These are phyloP conservation scores for Monoplex corrugatus DNA, from an alignment of 2,888 invertebrate species.

Conservation along the genomic window DNA sequence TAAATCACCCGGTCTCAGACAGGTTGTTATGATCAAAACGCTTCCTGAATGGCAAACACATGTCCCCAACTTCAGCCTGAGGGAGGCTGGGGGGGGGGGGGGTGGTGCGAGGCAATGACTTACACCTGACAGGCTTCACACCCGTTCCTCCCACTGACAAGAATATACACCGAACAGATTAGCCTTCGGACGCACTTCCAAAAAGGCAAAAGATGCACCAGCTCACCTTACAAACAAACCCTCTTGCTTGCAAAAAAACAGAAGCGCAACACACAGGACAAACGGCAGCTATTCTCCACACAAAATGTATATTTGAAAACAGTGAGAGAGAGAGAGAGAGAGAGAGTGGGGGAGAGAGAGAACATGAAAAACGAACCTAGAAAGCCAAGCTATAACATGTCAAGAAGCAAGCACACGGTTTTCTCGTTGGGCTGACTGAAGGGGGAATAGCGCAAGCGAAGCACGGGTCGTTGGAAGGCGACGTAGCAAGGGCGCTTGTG, in stretches of 20 bases:
- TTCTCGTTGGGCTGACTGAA: slow-evolving; percentile 7
- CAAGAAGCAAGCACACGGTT: slow-evolving; percentile 13
- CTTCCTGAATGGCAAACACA: too few species aligned
- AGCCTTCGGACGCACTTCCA: background rate
- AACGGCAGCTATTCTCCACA: slow-evolving; percentile 2
- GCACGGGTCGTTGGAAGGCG: slow-evolving; percentile 41
- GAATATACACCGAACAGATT: slow-evolving; percentile 9
- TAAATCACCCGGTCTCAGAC: too few species aligned
- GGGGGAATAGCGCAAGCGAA: slow-evolving; percentile 29
- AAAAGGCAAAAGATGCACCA: slow-evolving; percentile 14
- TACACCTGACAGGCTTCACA: slow-evolving; percentile 6
- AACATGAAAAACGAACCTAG: slow-evolving; percentile 37
- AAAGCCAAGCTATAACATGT: background rate
- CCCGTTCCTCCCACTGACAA: background rate
- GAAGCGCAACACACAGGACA: background rate
- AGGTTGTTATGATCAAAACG: too few species aligned
- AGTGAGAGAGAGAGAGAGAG: too few species aligned
- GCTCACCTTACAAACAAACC: background rate
- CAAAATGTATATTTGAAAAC: slow-evolving; percentile 15
- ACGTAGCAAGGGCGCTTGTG: slow-evolving; percentile 28
- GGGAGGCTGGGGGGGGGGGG: background rate
- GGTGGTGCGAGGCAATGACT: background rate
- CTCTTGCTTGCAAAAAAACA: background rate
- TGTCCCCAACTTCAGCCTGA: too few species aligned
- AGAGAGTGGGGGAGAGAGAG: too few species aligned